A percentile compares a stretch with the other conserved stretches of the same genome.
phyloP scores from a whole-genome alignment of 2,888 invertebrate genomes.

The Ornithoptera priamus region DNA sequence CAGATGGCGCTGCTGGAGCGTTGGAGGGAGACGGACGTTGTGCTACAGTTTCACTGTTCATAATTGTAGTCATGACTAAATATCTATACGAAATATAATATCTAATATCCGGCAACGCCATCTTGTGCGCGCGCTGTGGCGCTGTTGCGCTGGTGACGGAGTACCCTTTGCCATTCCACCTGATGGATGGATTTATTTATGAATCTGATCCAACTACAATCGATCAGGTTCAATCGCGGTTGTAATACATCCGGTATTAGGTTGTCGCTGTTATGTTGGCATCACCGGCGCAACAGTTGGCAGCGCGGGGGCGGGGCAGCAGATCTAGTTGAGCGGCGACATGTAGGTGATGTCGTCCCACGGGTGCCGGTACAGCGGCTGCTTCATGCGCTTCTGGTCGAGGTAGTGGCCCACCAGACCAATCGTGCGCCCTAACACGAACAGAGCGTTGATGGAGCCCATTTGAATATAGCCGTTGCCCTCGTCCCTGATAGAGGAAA shows the following conservation, averaged over 20 bases:
- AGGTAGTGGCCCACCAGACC: conserved; percentile 99
- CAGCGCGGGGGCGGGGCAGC: background rate
- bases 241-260: too few species aligned
- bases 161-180: background rate
- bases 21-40: background rate
- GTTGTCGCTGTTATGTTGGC: background rate
- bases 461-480: conserved; percentile 98
- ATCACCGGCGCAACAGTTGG: conserved; percentile 6
- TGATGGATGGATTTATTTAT: background rate
- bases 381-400: conserved; percentile 99
- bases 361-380: conserved; percentile 99
- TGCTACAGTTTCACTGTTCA: background rate
- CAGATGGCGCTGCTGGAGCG: conserved; percentile 15
- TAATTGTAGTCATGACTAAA: background rate
- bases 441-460: conserved; percentile 98
- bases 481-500: conserved; percentile 85
- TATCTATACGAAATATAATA: conserved; percentile 3
- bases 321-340: conserved; percentile 64
- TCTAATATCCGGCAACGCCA: conserved; percentile 13
- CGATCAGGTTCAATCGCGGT: too few species aligned
- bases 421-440: conserved; percentile 98
- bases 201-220: too few species aligned
- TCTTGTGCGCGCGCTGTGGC: background rate
- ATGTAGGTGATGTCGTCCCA: conserved; percentile 97
- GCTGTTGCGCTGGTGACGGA: background rate